Evolutionary conservation across 2,797 vertebrate genomes (phyloP), one percentile per base, ranked within the genome.

Genomic region (Epinephelus malabaricus): DNA sequence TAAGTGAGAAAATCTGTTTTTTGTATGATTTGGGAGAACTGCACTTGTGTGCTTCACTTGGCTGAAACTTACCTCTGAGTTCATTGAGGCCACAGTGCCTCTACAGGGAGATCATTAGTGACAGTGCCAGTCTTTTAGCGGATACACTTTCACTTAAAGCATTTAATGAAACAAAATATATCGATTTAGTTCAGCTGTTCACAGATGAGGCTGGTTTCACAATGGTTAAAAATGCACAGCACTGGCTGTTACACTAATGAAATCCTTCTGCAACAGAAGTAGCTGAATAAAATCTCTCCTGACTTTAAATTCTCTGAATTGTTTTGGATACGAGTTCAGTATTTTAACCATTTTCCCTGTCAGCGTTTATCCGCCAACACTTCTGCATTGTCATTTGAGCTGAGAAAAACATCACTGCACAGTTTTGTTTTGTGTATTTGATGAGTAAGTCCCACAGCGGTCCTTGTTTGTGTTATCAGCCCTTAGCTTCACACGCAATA

Each of bases 21-120:
- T 49, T 17, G 10, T 51, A 17, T 72, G 23, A 81, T 79, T 69
- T 73, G 12, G 60, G 40, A 50, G 51, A 84, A 78, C 38, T 68
- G 23, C 64, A 81, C 40, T 60, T 47, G 54, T 78, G 47, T 83
- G 69, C 71, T 49, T 78, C 68, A 76, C 47, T 86, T 81, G 79
- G 72, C 72, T 59, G 18, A 53, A 76, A 43, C 62, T 17, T 76
- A 45, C 45, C n/a, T 60, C 50, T 19, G 63, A 77, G 88, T 86
- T 86, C 78, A 86, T 27, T 19, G 69, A 76, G 86, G 83, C 72
- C 69, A 64, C 59, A 38, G 34, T 69, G 53, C 40, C 47, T 79
- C 78, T 79, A 61, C 67, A 76, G 79, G 82, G 78, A 83, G 76
- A 87, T 89, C 83, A 62, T 85, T 71, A 87, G 71, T 66, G 72